A percentile compares a stretch with the other conserved stretches of the same genome.
Conservation (phyloP, 2,888 invertebrate species). For the Herminia tarsipennalis region DNA sequence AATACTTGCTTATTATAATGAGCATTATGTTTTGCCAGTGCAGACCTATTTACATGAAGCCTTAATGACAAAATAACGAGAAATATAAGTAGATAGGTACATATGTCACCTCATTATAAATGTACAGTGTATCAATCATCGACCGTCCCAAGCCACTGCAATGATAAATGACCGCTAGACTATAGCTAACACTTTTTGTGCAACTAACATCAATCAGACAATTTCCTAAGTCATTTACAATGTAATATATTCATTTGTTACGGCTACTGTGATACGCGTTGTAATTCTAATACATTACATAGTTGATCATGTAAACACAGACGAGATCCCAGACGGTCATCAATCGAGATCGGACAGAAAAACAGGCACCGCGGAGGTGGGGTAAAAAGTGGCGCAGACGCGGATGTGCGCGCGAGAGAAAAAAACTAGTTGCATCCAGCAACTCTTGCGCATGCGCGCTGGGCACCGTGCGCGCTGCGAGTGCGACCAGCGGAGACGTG, state of each 20-base stretch:
- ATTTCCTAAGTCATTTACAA: slow-evolving; percentile 36
- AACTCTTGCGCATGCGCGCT: slow-evolving; percentile 47
- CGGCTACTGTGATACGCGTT: slow-evolving; percentile 65
- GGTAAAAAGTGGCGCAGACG: slow-evolving; percentile 74
- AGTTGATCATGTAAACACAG: slow-evolving; percentile 60
- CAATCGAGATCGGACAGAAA: slow-evolving; percentile 70
- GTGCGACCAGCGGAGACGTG: slow-evolving; percentile 2
- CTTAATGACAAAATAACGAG: slow-evolving; percentile 15
- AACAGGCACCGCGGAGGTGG: slow-evolving; percentile 60
- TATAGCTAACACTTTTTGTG: slow-evolving; percentile 37
- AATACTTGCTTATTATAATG: too few relatives aligned
- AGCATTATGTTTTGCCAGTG: slow-evolving; percentile 3
- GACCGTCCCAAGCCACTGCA: slow-evolving; percentile 11
- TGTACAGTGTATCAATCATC: slow-evolving; percentile 5
- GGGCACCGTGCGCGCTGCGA: slow-evolving; percentile 8
- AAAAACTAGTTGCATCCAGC: slow-evolving; percentile 67
- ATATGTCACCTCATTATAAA: slow-evolving; percentile 9
- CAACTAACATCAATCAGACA: slow-evolving; percentile 19
- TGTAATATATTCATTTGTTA: slow-evolving; percentile 43
- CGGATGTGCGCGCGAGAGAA: slow-evolving; percentile 66
- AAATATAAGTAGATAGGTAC: slow-evolving; percentile 3
- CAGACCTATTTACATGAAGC: slow-evolving; percentile 1
- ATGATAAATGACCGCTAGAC: slow-evolving; percentile 28
- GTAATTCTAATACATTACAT: slow-evolving; percentile 43
- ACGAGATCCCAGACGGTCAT: slow-evolving; percentile 65